Evolutionary conservation across 2,113 vertebrate species (phyloP).

Genomic region (Cheirogaleus medius): DNA sequence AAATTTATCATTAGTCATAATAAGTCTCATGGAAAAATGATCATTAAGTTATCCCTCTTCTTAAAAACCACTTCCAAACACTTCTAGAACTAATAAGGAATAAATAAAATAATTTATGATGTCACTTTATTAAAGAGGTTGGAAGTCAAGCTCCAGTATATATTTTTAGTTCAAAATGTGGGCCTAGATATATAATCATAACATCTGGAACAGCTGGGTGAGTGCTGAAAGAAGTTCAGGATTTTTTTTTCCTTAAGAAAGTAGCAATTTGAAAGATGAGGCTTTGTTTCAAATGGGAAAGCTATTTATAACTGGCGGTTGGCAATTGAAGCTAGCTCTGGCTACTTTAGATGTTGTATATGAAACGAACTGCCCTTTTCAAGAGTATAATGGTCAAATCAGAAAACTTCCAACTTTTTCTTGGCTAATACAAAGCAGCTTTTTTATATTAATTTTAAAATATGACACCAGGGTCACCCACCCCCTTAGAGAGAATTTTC

Average conservation of each 20-base stretch:
- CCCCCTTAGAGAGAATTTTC: constrained; percentile 64
- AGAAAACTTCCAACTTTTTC: constrained; percentile 76
- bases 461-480: constrained; percentile 54
- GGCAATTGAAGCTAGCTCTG: constrained; percentile 72
- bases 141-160: neutral
- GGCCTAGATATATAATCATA: constrained; percentile 26
- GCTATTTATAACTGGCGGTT: constrained; percentile 79
- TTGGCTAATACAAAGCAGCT: constrained; percentile 73
- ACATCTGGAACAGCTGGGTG: constrained; percentile 66
- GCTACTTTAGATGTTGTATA: constrained; percentile 57
- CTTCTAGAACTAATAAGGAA: neutral
- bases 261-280: constrained; percentile 65
- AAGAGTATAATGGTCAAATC: constrained; percentile 76
- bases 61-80: constrained; percentile 18
- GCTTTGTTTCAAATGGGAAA: constrained; percentile 76
- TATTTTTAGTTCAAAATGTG: constrained; percentile 53
- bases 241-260: constrained; percentile 52
- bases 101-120: neutral
- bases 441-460: constrained; percentile 68
- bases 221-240: constrained; percentile 27
- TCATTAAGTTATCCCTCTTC: neutral
- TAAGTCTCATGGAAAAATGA: neutral
- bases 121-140: neutral
- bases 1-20: neutral
- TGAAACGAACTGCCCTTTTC: constrained; percentile 73